Percentiles rank a stretch among this genome's conserved stretches.
These are phyloP conservation scores for Thunnus thynnus DNA, from an alignment of 2,113 vertebrate species.

Conservation along the genomic window DNA sequence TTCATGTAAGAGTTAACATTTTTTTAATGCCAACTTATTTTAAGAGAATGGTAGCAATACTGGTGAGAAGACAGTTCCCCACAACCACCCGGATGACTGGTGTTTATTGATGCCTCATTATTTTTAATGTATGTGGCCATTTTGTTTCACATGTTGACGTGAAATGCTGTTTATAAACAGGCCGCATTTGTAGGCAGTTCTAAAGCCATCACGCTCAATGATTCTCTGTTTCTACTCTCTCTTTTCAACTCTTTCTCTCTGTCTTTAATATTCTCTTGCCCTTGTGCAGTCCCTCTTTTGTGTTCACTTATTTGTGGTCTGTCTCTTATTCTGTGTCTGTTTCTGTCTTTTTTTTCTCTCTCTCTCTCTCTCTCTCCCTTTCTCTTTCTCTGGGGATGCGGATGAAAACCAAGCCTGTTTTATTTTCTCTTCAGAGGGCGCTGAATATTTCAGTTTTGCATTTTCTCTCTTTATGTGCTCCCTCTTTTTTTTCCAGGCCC, in stretches of 20 bases:
- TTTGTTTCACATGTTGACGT: conserved; percentile 31
- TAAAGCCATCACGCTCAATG: conserved; percentile 57
- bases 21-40: conserved; percentile 1
- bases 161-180: conserved; percentile 57
- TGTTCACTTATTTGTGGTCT: conserved; percentile 76
- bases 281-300: conserved; percentile 66
- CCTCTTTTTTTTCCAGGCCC: conserved; percentile 81
- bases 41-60: conserved; percentile 15
- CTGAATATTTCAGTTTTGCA: conserved; percentile 94
- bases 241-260: conserved; percentile 49
- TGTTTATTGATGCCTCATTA: conserved; percentile 19
- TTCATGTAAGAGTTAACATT: conserved; percentile 1
- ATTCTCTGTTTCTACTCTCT: conserved; percentile 45
- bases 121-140: conserved; percentile 30
- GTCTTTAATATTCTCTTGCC: conserved; percentile 69
- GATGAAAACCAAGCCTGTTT: conserved; percentile 79
- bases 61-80: background rate
- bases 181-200: conserved; percentile 68
- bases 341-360: conserved; percentile 46
- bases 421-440: conserved; percentile 89
- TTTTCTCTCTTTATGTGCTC: conserved; percentile 86
- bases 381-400: conserved; percentile 69
- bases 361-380: conserved; percentile 29
- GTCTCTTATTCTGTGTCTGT: conserved; percentile 68
- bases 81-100: background rate